These are phyloP conservation scores for Axinella damicornis DNA, from an alignment of 37 sponge, comb jelly and placozoan species.

Conservation along the genomic window DNA sequence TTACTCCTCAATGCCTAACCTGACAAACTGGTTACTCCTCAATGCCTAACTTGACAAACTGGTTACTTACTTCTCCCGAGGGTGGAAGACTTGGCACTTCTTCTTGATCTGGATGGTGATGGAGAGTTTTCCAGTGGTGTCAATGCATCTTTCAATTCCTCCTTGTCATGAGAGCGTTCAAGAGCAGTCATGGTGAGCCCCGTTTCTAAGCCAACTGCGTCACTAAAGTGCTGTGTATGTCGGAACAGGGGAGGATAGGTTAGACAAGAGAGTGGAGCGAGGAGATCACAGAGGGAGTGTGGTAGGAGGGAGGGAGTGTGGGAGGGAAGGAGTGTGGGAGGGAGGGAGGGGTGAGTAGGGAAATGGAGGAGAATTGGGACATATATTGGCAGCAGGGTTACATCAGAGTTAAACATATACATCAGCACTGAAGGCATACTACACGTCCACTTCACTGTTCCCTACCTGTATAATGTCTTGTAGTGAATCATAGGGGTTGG, in stretches of 20 bases:
- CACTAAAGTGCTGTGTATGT: conserved; percentile 74
- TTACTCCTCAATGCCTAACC: no score
- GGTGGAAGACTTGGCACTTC: neutral
- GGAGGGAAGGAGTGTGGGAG: no score
- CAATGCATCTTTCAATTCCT: neutral
- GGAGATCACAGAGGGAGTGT: no score
- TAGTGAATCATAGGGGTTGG: conserved; percentile 65
- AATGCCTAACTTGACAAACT: no score
- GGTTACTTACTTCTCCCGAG: neutral
- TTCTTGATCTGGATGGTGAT: neutral
- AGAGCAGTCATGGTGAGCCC: conserved; percentile 56
- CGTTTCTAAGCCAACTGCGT: conserved; percentile 67
- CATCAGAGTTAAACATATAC: no score
- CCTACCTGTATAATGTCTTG: conserved; percentile 68
- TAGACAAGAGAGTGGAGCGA: no score
- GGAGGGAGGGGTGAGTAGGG: no score
- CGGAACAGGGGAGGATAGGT: no score
- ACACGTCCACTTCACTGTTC: neutral
- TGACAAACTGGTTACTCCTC: no score
- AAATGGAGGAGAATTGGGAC: no score
- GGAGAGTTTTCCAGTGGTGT: neutral
- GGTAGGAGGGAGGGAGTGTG: no score
- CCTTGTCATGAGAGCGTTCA: neutral
- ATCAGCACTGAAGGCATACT: neutral
- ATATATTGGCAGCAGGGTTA: no score